Evolutionary conservation across 2,888 invertebrate genomes (phyloP).

Genomic region (Tholera decimalis): DNA sequence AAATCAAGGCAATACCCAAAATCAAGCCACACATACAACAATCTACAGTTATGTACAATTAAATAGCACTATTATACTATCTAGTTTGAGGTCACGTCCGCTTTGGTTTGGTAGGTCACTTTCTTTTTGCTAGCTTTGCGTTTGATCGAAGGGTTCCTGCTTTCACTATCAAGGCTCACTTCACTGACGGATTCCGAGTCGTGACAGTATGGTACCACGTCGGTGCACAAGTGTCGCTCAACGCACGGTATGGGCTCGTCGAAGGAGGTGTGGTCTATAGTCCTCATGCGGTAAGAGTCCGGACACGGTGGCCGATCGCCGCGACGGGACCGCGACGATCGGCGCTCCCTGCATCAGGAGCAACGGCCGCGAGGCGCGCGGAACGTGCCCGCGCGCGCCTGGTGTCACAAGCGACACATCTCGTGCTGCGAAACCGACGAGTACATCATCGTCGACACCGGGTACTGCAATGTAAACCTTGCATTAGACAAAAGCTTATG

Average conservation of each 20-base stretch:
- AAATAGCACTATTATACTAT: slow-evolving; percentile 53
- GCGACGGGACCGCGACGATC: slow-evolving; percentile 74
- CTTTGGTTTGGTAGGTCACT: slow-evolving; percentile 87
- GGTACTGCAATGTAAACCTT: slow-evolving; percentile 83
- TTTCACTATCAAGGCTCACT: slow-evolving; percentile 85
- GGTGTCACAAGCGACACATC: slow-evolving; percentile 93
- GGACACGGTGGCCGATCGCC: slow-evolving; percentile 72
- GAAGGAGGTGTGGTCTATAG: slow-evolving; percentile 78
- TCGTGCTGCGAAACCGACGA: slow-evolving; percentile 93
- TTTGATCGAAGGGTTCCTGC: slow-evolving; percentile 82
- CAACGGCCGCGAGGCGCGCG: slow-evolving; percentile 82
- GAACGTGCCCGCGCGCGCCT: slow-evolving; percentile 87
- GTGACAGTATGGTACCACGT: slow-evolving; percentile 76
- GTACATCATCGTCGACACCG: slow-evolving; percentile 91
- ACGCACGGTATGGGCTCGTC: slow-evolving; percentile 83
- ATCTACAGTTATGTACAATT: slow-evolving; percentile 49
- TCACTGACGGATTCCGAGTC: slow-evolving; percentile 87
- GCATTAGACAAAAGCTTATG: slow-evolving; percentile 39
- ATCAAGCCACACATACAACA: slow-evolving; percentile 26
- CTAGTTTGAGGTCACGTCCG: slow-evolving; percentile 81
- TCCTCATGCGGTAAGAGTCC: slow-evolving; percentile 80
- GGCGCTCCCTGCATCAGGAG: slow-evolving; percentile 87
- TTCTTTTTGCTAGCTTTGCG: slow-evolving; percentile 78
- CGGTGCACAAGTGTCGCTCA: slow-evolving; percentile 77
- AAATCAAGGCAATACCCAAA: slow-evolving; percentile 33